Evolutionary conservation across 1,140 invertebrate genomes (phyloP), one percentile per base, ranked within the genome.

Genomic region (Solen grandis): DNA sequence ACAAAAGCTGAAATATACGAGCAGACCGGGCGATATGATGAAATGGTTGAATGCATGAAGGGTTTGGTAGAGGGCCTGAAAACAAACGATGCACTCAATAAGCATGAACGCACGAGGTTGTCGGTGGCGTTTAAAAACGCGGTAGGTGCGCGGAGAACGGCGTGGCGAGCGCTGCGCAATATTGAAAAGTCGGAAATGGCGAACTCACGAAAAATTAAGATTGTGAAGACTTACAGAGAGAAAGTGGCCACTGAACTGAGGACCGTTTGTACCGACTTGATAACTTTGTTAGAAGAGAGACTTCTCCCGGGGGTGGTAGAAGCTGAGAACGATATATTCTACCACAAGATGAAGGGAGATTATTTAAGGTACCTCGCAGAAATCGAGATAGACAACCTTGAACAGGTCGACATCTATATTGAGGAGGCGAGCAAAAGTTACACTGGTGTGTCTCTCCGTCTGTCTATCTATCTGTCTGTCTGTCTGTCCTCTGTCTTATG

Each of bases 331-430:
- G 98, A 99, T 96, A 97, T 98, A 92, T 98, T 98, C 93, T 98
- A 98, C 94, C 95, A 98, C 93, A 98, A 98, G 95, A 98, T 98
- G 97, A 98, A 88, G 62, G 98, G 97, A 92, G 98, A 99, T 94
- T 99, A 99, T 94, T 99, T 97, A 94, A 91, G 97, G 95, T 99
- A 99, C 95, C 95, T 99, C 91, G 97, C 97, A 90, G 98, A 99
- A 95, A 29, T 70, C 97, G 99, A 91, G 97, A 55, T 60, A 16
- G 13, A 55, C 38, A 5, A 55, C 29, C 27, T 5, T n/a, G 54
- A 41, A 16, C 69, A 46, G 33, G 54, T 31, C 2, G 41, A 38
- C 27, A 41, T 22, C 3, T 62, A 41, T n/a, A 52, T 79, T 14
- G 38, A n/a, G 27, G 63, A 65, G 25, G 62, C 62, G 13, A 57